Conservation (phyloP, 2,888 invertebrate genomes). For the Ellobium chinense region DNA sequence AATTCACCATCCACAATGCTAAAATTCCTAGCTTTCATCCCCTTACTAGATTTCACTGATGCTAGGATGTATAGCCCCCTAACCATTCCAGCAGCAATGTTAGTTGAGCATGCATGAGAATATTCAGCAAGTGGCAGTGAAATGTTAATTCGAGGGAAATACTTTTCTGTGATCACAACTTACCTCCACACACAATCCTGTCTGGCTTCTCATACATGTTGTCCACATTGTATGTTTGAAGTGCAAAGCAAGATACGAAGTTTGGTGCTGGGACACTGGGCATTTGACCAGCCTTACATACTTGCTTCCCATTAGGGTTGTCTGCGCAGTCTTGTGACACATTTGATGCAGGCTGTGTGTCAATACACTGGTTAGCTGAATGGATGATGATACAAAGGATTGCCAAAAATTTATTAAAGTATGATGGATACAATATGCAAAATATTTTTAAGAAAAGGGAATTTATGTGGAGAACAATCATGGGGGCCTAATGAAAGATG, state of each 20-base stretch:
- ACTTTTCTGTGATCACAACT: too few relatives aligned
- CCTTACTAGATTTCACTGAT: not conserved
- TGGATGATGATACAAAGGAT: not conserved
- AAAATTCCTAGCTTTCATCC: not conserved
- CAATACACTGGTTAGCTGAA: constrained; percentile 34
- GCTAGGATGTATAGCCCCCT: too few relatives aligned
- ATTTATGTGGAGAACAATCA: too few relatives aligned
- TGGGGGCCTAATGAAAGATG: too few relatives aligned
- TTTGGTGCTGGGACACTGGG: constrained; percentile 44
- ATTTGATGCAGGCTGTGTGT: constrained; percentile 12
- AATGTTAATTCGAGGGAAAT: too few relatives aligned
- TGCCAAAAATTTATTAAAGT: too few relatives aligned
- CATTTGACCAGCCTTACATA: constrained; percentile 25
- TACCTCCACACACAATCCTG: constrained; percentile 49
- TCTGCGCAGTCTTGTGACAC: not conserved
- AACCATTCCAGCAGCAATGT: too few relatives aligned
- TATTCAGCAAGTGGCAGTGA: too few relatives aligned
- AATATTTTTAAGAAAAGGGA: too few relatives aligned
- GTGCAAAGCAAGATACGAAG: constrained; percentile 41
- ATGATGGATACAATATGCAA: too few relatives aligned
- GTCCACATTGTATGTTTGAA: constrained; percentile 49
- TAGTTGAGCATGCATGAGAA: too few relatives aligned
- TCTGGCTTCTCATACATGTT: constrained; percentile 29
- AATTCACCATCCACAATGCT: too few relatives aligned
- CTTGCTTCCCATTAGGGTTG: not conserved